Evolutionary conservation across 2,113 vertebrate genomes (phyloP).

Genomic region (Saimiri boliviensis): DNA sequence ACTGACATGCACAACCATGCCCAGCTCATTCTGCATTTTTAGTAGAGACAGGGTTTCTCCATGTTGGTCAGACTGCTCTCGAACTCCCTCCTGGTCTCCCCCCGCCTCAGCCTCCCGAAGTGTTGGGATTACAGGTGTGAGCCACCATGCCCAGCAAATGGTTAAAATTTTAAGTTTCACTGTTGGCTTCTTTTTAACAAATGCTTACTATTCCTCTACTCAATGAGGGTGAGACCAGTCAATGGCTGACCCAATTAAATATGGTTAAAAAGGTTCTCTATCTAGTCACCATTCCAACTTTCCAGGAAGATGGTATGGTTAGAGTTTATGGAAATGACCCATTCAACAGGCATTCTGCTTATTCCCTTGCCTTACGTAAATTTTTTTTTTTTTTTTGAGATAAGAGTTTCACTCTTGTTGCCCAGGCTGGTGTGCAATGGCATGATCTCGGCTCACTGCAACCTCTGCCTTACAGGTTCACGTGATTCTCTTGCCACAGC

Average conservation of each 20-base stretch:
- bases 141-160: background rate
- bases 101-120: too few species aligned
- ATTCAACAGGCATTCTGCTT: background rate
- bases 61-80: too few species aligned
- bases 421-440: too few species aligned
- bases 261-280: background rate
- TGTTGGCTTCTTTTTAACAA: constrained; percentile 3
- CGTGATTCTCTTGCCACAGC: too few species aligned
- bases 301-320: background rate
- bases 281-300: background rate
- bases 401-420: too few species aligned
- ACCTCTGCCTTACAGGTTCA: too few species aligned
- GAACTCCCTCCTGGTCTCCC: too few species aligned
- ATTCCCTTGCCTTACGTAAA: background rate
- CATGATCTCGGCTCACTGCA: too few species aligned
- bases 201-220: background rate
- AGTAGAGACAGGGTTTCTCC: too few species aligned
- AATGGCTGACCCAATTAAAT: background rate
- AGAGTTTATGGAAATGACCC: background rate
- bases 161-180: background rate
- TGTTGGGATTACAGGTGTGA: too few species aligned
- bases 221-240: background rate
- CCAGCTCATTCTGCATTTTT: too few species aligned
- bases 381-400: background rate
- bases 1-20: too few species aligned